A percentile compares a stretch with the other conserved stretches of the same genome.
phyloP scores from a whole-genome alignment of 2,888 invertebrate species.

The Ennomos fuscantarius region DNA sequence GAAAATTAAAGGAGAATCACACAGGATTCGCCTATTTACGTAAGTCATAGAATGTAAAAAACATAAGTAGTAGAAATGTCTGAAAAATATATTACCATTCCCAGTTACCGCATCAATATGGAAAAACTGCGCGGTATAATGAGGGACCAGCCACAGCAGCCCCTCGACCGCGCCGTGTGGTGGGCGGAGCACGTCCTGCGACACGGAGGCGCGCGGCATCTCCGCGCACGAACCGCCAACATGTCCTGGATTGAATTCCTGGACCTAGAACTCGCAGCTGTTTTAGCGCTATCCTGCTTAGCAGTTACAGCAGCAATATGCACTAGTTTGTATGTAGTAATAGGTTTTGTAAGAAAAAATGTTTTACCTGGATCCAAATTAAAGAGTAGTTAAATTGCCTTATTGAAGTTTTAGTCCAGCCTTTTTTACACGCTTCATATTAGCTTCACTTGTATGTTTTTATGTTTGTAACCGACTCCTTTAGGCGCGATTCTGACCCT shows the following conservation, averaged over 20 bases:
- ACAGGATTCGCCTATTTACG: too few species aligned
- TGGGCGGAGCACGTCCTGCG: slow-evolving; percentile 47
- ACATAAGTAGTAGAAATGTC: too few species aligned
- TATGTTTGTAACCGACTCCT: too few species aligned
- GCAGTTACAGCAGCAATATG: not conserved
- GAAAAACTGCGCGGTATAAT: slow-evolving; percentile 33
- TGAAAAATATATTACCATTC: not conserved
- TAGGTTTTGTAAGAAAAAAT: slow-evolving; percentile 8
- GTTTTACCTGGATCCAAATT: slow-evolving; percentile 8
- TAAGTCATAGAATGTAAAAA: not conserved
- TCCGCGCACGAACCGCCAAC: slow-evolving; percentile 43
- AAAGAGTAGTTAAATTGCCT: slow-evolving; percentile 13
- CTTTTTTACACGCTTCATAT: too few species aligned
- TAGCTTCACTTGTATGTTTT: too few species aligned
- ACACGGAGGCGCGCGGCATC: slow-evolving; percentile 44
- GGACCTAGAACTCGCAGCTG: slow-evolving; percentile 15
- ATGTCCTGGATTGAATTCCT: slow-evolving; percentile 36
- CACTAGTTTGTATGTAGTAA: not conserved
- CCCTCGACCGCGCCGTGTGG: slow-evolving; percentile 44
- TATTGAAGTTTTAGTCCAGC: too few species aligned
- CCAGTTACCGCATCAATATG: slow-evolving; percentile 27
- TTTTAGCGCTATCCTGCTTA: not conserved
- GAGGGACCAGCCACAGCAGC: slow-evolving; percentile 39
- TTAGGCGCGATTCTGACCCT: too few species aligned
- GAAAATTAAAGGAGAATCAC: too few species aligned